Conservation (phyloP, 2,888 invertebrate genomes). For the Eristalis intricaria region DNA sequence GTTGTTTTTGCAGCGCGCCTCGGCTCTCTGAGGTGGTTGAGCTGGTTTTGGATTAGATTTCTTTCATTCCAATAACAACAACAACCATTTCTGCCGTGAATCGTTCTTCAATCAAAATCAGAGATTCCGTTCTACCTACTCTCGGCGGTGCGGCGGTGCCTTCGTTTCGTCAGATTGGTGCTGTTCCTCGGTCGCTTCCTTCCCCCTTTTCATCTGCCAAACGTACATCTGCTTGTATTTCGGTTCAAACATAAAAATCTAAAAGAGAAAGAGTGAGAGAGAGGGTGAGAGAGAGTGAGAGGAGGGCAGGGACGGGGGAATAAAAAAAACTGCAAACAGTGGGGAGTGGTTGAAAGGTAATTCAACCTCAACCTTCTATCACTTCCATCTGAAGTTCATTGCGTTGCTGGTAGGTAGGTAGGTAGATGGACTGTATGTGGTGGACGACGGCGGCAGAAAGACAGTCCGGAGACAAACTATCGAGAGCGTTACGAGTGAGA, state of each 20-base stretch:
- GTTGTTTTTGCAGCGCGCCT: not conserved
- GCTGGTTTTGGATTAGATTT: slow-evolving; percentile 45
- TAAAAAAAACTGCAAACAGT: not conserved
- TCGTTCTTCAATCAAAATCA: slow-evolving; percentile 1
- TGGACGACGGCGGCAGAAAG: slow-evolving; percentile 9
- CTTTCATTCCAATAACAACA: not conserved
- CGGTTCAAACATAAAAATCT: slow-evolving; percentile 10
- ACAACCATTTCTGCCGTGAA: slow-evolving; percentile 12
- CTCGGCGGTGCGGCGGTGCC: not conserved
- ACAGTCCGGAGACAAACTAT: slow-evolving; percentile 5
- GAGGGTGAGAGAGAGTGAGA: slow-evolving; percentile 4
- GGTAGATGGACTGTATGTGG: not conserved
- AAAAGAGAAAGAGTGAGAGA: too few relatives aligned
- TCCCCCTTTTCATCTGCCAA: slow-evolving; percentile 15
- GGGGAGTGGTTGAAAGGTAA: slow-evolving; percentile 44
- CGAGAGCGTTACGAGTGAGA: not conserved
- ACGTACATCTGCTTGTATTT: slow-evolving; percentile 48
- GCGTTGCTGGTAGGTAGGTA: slow-evolving; percentile 24
- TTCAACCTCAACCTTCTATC: slow-evolving; percentile 69
- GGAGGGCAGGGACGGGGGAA: not conserved
- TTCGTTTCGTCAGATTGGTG: not conserved
- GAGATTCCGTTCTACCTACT: slow-evolving; percentile 3
- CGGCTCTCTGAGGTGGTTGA: slow-evolving; percentile 21
- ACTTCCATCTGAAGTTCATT: slow-evolving; percentile 52
- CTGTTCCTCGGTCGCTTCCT: not conserved